These are phyloP conservation scores for Rotaria sp. DNA, from an alignment of 2,888 invertebrate species.

Conservation along the genomic window DNA sequence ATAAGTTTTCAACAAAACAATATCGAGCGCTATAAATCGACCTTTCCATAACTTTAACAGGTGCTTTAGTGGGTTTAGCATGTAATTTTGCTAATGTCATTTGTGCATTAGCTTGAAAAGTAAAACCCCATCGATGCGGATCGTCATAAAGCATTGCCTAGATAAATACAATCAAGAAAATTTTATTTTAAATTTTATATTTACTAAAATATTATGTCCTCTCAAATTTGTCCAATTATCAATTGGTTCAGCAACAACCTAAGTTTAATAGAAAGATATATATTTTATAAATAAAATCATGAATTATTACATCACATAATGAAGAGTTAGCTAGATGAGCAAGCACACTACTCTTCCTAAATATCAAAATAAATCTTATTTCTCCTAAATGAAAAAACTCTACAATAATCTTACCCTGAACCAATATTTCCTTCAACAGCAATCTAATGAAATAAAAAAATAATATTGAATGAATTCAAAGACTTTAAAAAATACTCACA, in stretches of 20 bases:
- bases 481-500: neutral
- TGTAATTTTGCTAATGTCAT: slow-evolving; percentile 79
- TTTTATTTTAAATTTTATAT: neutral
- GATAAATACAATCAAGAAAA: slow-evolving; percentile 41
- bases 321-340: neutral
- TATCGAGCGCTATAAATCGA: slow-evolving; percentile 75
- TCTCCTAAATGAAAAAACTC: neutral
- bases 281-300: neutral
- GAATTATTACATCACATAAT: neutral
- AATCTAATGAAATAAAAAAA: slow-evolving; percentile 44
- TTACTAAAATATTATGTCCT: slow-evolving; percentile 45
- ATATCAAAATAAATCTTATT: neutral
- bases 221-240: slow-evolving; percentile 44
- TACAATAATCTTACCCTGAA: slow-evolving; percentile 43
- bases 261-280: slow-evolving; percentile 41
- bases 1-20: slow-evolving; percentile 71
- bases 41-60: slow-evolving; percentile 78
- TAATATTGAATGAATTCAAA: no score
- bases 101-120: slow-evolving; percentile 83
- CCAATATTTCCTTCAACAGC: slow-evolving; percentile 53
- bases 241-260: slow-evolving; percentile 45
- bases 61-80: slow-evolving; percentile 49
- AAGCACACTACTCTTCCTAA: neutral
- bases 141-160: slow-evolving; percentile 77
- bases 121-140: slow-evolving; percentile 72